A percentile compares a stretch with the other conserved stretches of the same genome.
Conservation (phyloP, 2,113 vertebrate genomes). For the Galemys pyrenaicus region DNA sequence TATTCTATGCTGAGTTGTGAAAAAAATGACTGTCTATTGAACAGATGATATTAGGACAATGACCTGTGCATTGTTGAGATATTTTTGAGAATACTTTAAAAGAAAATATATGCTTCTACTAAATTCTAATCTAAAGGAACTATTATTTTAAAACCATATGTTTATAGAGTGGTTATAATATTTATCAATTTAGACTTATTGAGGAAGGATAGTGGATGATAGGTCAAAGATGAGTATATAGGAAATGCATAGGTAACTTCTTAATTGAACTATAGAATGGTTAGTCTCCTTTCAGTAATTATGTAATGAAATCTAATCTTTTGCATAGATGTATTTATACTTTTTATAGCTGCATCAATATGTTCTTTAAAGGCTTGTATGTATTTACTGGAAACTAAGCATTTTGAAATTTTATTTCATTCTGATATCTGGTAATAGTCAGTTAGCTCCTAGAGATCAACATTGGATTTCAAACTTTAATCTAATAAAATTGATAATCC, state of each 20-base stretch:
- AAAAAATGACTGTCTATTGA: not conserved
- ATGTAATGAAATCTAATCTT: not conserved
- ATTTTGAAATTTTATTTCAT: conserved; percentile 52
- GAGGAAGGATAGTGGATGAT: not conserved
- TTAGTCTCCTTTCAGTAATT: not conserved
- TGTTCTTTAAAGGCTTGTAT: conserved; percentile 32
- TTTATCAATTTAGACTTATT: not conserved
- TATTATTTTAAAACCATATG: not conserved
- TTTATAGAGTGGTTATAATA: not conserved
- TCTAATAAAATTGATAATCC: conserved; percentile 5
- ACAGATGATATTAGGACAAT: not conserved
- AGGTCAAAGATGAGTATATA: not conserved
- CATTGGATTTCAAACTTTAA: conserved; percentile 51
- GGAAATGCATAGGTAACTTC: not conserved
- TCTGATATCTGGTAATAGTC: not conserved
- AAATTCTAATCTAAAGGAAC: not conserved
- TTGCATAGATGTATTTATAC: not conserved
- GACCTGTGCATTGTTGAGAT: not conserved
- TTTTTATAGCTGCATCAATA: not conserved
- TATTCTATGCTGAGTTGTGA: not conserved
- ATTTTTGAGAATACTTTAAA: conserved; percentile 2
- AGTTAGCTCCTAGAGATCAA: conserved; percentile 16
- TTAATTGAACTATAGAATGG: not conserved
- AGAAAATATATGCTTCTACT: not conserved
- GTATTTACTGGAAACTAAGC: conserved; percentile 9